Base-by-base conservation (phyloP, 2,797 vertebrate genomes). In the Hoplostethus mediterraneus region DNA sequence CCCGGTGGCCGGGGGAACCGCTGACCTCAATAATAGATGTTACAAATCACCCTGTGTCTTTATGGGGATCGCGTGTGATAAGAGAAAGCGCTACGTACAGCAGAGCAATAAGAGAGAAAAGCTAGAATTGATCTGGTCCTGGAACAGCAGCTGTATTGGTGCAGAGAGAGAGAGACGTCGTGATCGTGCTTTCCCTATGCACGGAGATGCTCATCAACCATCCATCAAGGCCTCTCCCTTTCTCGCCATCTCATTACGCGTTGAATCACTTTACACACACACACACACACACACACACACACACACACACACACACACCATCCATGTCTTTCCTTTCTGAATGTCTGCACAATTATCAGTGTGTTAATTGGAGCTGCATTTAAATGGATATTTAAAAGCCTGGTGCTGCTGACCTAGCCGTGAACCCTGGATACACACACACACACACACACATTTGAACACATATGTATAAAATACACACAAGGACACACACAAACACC, bases 321-420 rank as follows among this genome's bases (percentile, higher is more conserved):
- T 66, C 61, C 21, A 4, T 13, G 0, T 58, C 17, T 62, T 64
- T 7, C n/a, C 58, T 44, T 13, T 75, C 69, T 56, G 11, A 59
- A 60, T 63, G 69, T 48, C 67, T 79, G 65, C 67, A 68, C 82
- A 89, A 93, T 93, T 89, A 91, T 79, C 82, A 56, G 71, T 5
- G 56, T 38, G 75, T 84, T 91, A 86, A 91, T 91, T 88, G 86
- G 65, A 79, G 73, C 44, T 81, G 82, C 67, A 75, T 80, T 89
- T 76, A 79, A 86, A 88, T 77, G 65, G 73, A 48, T 60, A 56
- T 71, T 71, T 67, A 82, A 76, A 78, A 82, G 59, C 58, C 67
- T 75, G 55, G 63, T 80, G 76, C 59, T 49, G 63, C 65, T 77
- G 85, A 86, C 86, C 90, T 84, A 17, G 1, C 17, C 1, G 1